These are phyloP conservation scores for Oxyruncus cristatus DNA, from an alignment of 2,113 vertebrate species.

Conservation along the genomic window DNA sequence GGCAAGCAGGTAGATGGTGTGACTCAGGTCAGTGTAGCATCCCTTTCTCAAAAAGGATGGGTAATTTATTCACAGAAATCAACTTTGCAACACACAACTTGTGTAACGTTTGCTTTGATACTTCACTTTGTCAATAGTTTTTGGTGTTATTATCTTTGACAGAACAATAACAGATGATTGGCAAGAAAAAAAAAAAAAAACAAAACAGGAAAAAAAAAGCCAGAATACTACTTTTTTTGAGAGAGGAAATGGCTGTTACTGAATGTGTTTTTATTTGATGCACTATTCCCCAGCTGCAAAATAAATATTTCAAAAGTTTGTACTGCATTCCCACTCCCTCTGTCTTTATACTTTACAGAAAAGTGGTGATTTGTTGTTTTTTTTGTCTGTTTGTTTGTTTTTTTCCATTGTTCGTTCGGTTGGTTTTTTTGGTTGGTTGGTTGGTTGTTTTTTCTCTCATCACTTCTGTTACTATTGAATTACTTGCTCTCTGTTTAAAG, in stretches of 20 bases:
- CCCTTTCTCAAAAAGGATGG: background rate
- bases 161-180: slow-evolving; percentile 49
- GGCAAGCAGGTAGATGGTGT: background rate
- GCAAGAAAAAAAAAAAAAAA: slow-evolving; percentile 32
- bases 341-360: background rate
- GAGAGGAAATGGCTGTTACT: slow-evolving; percentile 2
- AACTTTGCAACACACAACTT: background rate
- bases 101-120: background rate
- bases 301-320: slow-evolving; percentile 53
- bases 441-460: background rate
- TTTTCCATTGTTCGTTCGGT: background rate
- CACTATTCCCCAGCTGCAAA: slow-evolving; percentile 8
- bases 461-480: background rate
- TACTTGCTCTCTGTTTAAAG: slow-evolving; percentile 19
- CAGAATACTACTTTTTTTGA: background rate
- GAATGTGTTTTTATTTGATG: slow-evolving; percentile 42
- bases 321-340: background rate
- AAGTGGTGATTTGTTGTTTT: background rate
- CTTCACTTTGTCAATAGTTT: slow-evolving; percentile 26
- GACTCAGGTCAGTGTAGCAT: background rate
- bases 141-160: slow-evolving; percentile 30
- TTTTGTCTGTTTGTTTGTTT: no score
- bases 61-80: background rate
- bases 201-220: background rate
- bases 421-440: background rate